Base-by-base conservation (phyloP, 2,797 vertebrate species). In the Coendou prehensilis region DNA sequence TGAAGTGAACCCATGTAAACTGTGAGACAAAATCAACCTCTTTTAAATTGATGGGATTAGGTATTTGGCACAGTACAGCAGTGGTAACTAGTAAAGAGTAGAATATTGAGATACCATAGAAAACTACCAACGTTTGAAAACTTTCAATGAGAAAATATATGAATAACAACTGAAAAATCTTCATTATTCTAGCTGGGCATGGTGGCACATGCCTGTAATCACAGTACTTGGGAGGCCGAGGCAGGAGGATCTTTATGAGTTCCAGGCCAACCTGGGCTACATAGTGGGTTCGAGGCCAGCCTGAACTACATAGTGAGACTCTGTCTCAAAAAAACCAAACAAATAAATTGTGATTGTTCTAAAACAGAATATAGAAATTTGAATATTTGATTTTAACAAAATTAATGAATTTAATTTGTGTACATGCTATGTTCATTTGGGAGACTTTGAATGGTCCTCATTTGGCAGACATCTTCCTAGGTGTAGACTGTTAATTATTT, bases 401-500 rank as follows among this genome's bases (percentile, higher is more conserved):
- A 79, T 28, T 89, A 56, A 76, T 85, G 6, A 81, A 57, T 81
- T 81, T 28, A 56, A 22, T 71, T 5, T 57, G 15, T 86, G 14
- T 33, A 22, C 33, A 1, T 64, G 4, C 2, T 89, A 3, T 45
- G 23, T 80, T 87, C 26, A n/a, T 57, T 57, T 57, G 91, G 15
- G 50, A 82, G 11, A 47, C 20, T n/a, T 52, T 37, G 18, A 52
- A 23, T 54, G 26, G 57, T 59, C 6, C 88, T 82, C 45, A 89
- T 33, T 61, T 64, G 69, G 7, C 20, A 84, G 37, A 41, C 2
- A 10, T 93, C 37, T 61, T 63, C 50, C n/a, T 93, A 52, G 50
- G 37, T 81, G 22, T 67, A 81, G 20, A 88, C 10, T 50, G 0
- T 67, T 83, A 90, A 90, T 61, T 80, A 57, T 79, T 96, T 87